Evolutionary conservation across 2,888 invertebrate genomes (phyloP).

Genomic region (Uropetala carovei): DNA sequence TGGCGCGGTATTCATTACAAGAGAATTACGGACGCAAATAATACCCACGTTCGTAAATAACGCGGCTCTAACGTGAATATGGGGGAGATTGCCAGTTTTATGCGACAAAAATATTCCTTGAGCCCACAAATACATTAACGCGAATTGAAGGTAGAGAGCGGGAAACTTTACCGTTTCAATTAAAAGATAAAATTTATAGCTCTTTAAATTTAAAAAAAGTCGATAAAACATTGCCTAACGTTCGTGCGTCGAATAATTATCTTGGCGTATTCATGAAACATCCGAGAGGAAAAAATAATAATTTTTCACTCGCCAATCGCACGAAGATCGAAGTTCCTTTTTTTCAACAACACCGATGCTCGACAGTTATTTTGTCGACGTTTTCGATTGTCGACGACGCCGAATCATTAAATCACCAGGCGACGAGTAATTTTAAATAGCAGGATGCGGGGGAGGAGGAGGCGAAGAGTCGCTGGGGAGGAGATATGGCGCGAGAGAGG

Average conservation of each 20-base stretch:
- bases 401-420: neutral
- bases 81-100: no score
- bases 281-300: neutral
- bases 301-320: neutral
- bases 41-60: no score
- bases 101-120: neutral
- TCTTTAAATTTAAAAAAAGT: no score
- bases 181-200: neutral
- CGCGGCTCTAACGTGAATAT: no score
- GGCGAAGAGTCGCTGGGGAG: neutral
- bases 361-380: slow-evolving; percentile 1
- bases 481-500: neutral
- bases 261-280: neutral
- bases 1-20: no score
- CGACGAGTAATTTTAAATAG: slow-evolving; percentile 19
- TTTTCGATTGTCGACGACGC: slow-evolving; percentile 3
- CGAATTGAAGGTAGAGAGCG: neutral
- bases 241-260: neutral
- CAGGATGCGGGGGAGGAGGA: neutral
- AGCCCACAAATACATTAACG: neutral
- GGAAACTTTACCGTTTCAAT: neutral
- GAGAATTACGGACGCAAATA: no score
- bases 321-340: neutral
- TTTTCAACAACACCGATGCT: neutral
- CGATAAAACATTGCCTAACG: neutral